Evolutionary conservation across 2,888 invertebrate species (phyloP).

Genomic region (Auanema freiburgensis): DNA sequence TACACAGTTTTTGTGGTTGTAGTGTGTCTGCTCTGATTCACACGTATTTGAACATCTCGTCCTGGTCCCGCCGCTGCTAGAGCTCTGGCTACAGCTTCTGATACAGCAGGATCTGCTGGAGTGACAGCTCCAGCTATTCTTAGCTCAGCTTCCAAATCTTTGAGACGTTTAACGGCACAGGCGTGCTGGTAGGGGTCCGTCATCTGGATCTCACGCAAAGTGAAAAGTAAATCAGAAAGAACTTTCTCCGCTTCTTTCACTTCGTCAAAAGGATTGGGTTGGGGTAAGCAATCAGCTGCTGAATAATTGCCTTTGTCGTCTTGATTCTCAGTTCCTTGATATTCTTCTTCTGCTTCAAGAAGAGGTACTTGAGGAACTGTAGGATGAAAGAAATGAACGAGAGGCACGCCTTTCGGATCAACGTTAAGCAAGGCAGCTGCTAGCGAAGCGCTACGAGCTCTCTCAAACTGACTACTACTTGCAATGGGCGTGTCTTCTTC

Average conservation of each 20-base stretch:
- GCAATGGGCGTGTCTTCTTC: constrained; percentile 47
- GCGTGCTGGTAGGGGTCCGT: constrained; percentile 34
- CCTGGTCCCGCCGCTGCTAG: constrained; percentile 52
- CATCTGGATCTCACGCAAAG: constrained; percentile 43
- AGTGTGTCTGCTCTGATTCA: constrained; percentile 59
- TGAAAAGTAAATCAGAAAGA: constrained; percentile 38
- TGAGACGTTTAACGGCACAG: constrained; percentile 55
- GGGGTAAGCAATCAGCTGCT: neutral
- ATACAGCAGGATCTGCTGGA: constrained; percentile 57
- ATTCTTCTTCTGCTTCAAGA: constrained; percentile 28
- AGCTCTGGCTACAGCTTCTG: constrained; percentile 55
- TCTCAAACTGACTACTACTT: constrained; percentile 45
- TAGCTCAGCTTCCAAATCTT: constrained; percentile 56
- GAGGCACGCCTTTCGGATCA: constrained; percentile 41
- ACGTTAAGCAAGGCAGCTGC: constrained; percentile 44
- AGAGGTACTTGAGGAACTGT: constrained; percentile 31
- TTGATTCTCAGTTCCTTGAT: neutral
- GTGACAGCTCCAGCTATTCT: constrained; percentile 50
- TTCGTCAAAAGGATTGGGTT: constrained; percentile 9
- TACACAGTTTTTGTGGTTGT: constrained; percentile 63
- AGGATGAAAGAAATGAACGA: constrained; percentile 41
- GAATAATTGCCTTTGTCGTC: constrained; percentile 4
- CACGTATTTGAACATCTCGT: constrained; percentile 60
- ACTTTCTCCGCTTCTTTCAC: constrained; percentile 40
- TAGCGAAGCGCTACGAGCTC: constrained; percentile 43